Evolutionary conservation across 2,797 vertebrate species (phyloP).

Genomic region (Furcifer pardalis): DNA sequence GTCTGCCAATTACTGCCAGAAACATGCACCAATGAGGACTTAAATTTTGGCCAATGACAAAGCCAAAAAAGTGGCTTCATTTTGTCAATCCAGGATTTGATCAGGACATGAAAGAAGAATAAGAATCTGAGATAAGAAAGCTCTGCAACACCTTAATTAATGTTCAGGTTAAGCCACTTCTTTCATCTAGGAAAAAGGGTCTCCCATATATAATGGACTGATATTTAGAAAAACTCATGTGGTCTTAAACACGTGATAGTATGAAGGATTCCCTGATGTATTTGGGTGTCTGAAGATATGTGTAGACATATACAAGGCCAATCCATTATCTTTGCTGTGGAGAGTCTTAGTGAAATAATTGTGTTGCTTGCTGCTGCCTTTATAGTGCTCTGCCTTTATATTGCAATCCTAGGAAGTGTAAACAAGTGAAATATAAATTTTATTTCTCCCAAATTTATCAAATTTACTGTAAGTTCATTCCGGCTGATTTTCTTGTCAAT

Average conservation of each 20-base stretch:
- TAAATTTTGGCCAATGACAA: too few relatives aligned
- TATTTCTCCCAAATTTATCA: not conserved
- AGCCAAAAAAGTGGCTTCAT: too few relatives aligned
- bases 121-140: too few relatives aligned
- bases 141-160: not conserved
- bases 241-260: not conserved
- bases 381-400: not conserved
- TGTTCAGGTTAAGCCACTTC: not conserved
- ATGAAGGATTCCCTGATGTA: not conserved
- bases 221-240: not conserved
- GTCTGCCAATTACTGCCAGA: too few relatives aligned
- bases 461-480: not conserved
- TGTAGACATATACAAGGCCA: not conserved
- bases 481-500: not conserved
- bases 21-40: too few relatives aligned
- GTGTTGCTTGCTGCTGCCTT: not conserved
- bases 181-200: not conserved
- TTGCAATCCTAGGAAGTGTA: not conserved
- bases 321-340: not conserved
- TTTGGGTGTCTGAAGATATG: not conserved
- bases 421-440: not conserved
- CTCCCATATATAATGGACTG: not conserved
- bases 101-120: too few relatives aligned
- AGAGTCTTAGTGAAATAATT: not conserved
- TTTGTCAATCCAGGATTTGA: too few relatives aligned